A percentile compares a stretch with the other conserved stretches of the same genome.
These are phyloP conservation scores for Erethizon dorsatum DNA, from an alignment of 2,797 vertebrate species.

Conservation along the genomic window DNA sequence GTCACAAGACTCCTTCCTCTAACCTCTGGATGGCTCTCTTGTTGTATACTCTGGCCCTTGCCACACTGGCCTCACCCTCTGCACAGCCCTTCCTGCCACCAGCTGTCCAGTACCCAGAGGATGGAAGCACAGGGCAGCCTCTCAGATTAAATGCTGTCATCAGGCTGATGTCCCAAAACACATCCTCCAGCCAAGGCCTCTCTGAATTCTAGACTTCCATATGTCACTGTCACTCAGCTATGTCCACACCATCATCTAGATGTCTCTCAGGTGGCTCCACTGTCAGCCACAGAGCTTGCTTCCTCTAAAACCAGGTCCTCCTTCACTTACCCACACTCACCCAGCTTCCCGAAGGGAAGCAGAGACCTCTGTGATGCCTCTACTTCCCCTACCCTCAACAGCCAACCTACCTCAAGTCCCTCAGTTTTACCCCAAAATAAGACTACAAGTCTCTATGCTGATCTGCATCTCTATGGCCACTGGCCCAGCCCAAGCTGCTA, in stretches of 20 bases:
- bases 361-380: not conserved
- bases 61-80: not conserved
- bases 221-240: not conserved
- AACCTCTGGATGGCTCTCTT: not conserved
- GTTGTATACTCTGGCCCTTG: not conserved
- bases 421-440: not conserved
- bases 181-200: not conserved
- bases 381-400: not conserved
- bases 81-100: accelerated
- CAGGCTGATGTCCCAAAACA: not conserved
- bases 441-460: not conserved
- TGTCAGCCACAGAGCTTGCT: not conserved
- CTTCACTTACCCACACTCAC: not conserved
- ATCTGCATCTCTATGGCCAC: not conserved
- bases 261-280: not conserved
- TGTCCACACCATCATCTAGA: not conserved
- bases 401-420: not conserved
- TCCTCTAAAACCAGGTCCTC: not conserved
- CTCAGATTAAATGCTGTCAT: not conserved
- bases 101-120: not conserved
- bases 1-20: not conserved
- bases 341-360: not conserved
- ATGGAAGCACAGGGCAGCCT: not conserved
- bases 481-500: not conserved
- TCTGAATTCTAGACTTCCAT: not conserved